These are phyloP conservation scores for Campaea margaritaria DNA, from an alignment of 2,888 invertebrate species.

Conservation along the genomic window DNA sequence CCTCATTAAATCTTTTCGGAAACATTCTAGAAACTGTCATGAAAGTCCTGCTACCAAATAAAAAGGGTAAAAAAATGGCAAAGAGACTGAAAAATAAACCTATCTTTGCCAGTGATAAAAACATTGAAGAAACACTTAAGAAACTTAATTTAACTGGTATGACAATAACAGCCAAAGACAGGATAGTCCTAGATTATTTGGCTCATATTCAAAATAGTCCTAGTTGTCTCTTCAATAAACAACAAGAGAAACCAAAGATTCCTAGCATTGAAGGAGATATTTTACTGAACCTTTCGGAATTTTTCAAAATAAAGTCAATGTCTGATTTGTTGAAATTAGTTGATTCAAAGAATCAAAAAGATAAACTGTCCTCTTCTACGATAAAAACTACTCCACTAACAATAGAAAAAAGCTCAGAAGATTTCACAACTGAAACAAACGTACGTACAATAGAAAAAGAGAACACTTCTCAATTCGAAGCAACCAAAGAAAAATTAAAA, in stretches of 20 bases:
- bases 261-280: conserved; percentile 65
- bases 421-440: conserved; percentile 10
- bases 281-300: conserved; percentile 70
- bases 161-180: conserved; percentile 68
- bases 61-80: conserved; percentile 51
- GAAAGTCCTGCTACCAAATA: conserved; percentile 65
- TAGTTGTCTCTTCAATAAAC: conserved; percentile 56
- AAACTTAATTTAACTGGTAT: conserved; percentile 55
- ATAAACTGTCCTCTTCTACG: conserved; percentile 29
- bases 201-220: conserved; percentile 64
- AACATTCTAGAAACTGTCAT: conserved; percentile 68
- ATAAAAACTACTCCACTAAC: conserved; percentile 16
- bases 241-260: conserved; percentile 37
- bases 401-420: conserved; percentile 10
- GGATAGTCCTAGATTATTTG: conserved; percentile 70
- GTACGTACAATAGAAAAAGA: conserved; percentile 19
- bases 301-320: conserved; percentile 72
- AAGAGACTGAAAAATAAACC: conserved; percentile 54
- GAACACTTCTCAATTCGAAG: conserved; percentile 42
- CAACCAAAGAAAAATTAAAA: conserved; percentile 68
- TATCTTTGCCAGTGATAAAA: conserved; percentile 46
- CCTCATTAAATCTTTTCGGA: conserved; percentile 62
- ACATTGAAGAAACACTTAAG: conserved; percentile 53
- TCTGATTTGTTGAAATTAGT: conserved; percentile 66
- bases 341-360: conserved; percentile 24